phyloP scores from a whole-genome alignment of 92 coral and sea anemone species.

The Porites lobata region DNA sequence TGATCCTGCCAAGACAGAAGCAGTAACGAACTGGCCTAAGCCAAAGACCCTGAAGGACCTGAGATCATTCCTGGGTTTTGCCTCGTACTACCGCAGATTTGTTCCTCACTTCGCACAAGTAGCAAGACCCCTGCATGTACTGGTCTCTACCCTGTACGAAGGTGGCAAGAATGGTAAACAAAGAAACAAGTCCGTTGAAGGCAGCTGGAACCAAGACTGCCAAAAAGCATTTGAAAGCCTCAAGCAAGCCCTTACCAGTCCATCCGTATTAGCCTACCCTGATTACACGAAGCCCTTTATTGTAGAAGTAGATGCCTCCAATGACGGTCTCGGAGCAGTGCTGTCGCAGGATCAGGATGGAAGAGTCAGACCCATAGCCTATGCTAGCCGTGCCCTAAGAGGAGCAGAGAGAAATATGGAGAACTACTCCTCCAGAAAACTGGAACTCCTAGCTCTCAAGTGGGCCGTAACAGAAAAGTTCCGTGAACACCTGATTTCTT shows the following conservation, averaged over 20 bases:
- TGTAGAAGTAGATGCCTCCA: slow-evolving; percentile 33
- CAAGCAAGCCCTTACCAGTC: slow-evolving; percentile 15
- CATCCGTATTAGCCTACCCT: slow-evolving; percentile 47
- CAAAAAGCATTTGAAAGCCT: slow-evolving; percentile 31
- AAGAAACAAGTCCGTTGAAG: neutral
- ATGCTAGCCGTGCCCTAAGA: slow-evolving; percentile 7
- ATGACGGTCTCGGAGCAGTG: slow-evolving; percentile 37
- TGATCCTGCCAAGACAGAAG: slow-evolving; percentile 52
- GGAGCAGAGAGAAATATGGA: slow-evolving; percentile 42
- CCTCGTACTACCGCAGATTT: slow-evolving; percentile 56
- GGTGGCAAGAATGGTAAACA: slow-evolving; percentile 33
- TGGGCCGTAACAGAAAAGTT: slow-evolving; percentile 44
- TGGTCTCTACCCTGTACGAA: slow-evolving; percentile 33
- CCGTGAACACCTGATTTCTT: slow-evolving; percentile 44
- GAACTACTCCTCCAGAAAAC: slow-evolving; percentile 42
- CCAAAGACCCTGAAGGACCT: slow-evolving; percentile 50
- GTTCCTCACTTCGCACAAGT: slow-evolving; percentile 38
- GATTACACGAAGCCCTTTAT: slow-evolving; percentile 32
- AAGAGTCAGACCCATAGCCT: neutral
- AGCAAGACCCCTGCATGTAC: slow-evolving; percentile 47
- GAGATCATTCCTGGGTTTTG: slow-evolving; percentile 60
- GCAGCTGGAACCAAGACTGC: slow-evolving; percentile 13
- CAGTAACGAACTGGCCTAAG: slow-evolving; percentile 53
- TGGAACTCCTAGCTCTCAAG: slow-evolving; percentile 52
- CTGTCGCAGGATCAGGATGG: slow-evolving; percentile 38